A percentile compares a stretch with the other conserved stretches of the same genome.
Conservation (phyloP, 2,797 vertebrate genomes). For the Rhynchonycteris naso region DNA sequence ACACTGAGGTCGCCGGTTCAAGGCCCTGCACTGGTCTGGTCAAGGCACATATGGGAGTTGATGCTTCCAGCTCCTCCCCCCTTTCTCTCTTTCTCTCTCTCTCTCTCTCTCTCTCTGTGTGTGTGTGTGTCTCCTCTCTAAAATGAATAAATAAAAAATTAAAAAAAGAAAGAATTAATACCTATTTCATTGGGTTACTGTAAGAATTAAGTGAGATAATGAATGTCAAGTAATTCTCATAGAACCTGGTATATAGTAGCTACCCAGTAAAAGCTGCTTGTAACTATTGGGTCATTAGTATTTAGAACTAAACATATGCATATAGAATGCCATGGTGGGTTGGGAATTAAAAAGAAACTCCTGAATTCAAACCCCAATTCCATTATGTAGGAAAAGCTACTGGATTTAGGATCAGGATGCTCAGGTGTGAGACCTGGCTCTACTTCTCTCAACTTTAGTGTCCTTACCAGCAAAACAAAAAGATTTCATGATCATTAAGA, state of each 20-base stretch:
- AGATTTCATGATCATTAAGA: not conserved
- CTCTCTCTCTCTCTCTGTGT: no score
- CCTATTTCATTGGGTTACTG: not conserved
- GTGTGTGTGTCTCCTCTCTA: no score
- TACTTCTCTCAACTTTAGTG: not conserved
- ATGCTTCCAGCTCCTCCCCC: no score
- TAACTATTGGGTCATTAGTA: not conserved
- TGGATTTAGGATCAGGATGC: not conserved
- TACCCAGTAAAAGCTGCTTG: conserved; percentile 33
- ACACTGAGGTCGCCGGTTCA: no score
- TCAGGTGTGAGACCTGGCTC: not conserved
- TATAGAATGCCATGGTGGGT: not conserved
- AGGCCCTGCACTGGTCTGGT: no score
- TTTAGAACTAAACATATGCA: conserved; percentile 2
- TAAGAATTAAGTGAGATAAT: conserved; percentile 29
- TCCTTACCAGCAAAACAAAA: conserved; percentile 21
- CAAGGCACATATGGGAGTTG: no score
- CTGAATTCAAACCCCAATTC: conserved; percentile 1
- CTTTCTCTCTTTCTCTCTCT: no score
- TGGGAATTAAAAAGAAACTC: not conserved
- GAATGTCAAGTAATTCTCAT: conserved; percentile 9
- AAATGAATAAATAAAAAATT: no score
- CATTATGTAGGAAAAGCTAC: not conserved
- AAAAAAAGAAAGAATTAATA: conserved; percentile 47
- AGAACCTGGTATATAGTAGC: not conserved